phyloP scores from a whole-genome alignment of 2,797 vertebrate species.

The Cyprinodon diabolis region DNA sequence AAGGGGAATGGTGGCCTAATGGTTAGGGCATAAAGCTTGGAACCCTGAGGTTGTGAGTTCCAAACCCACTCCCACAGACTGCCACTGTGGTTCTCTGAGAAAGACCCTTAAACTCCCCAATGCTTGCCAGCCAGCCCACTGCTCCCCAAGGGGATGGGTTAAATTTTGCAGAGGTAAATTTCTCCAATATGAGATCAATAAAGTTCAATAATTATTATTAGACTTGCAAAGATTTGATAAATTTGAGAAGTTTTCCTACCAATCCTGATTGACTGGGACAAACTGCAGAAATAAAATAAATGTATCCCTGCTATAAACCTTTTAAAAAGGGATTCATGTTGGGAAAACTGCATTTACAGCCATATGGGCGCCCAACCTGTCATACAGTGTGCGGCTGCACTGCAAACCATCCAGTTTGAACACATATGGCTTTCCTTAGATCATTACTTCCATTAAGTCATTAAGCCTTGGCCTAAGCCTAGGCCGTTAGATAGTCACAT shows the following conservation, averaged over 20 bases:
- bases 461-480: constrained; percentile 66
- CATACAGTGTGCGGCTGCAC: constrained; percentile 27
- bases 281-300: not conserved
- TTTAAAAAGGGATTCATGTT: not conserved
- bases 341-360: not conserved
- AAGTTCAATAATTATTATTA: no score
- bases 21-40: no score
- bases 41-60: no score
- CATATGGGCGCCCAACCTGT: constrained; percentile 30
- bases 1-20: no score
- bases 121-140: no score
- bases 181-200: no score
- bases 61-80: no score
- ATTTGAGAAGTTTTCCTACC: not conserved
- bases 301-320: not conserved
- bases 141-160: no score
- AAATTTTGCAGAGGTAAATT: no score
- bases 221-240: not conserved
- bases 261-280: not conserved
- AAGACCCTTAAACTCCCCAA: no score
- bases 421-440: constrained; percentile 76
- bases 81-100: no score
- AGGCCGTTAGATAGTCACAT: constrained; percentile 72
- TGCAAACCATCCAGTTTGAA: constrained; percentile 51
- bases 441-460: constrained; percentile 81